These are phyloP conservation scores for Drosophila elegans DNA, from an alignment of 1,140 invertebrate genomes.

Conservation along the genomic window DNA sequence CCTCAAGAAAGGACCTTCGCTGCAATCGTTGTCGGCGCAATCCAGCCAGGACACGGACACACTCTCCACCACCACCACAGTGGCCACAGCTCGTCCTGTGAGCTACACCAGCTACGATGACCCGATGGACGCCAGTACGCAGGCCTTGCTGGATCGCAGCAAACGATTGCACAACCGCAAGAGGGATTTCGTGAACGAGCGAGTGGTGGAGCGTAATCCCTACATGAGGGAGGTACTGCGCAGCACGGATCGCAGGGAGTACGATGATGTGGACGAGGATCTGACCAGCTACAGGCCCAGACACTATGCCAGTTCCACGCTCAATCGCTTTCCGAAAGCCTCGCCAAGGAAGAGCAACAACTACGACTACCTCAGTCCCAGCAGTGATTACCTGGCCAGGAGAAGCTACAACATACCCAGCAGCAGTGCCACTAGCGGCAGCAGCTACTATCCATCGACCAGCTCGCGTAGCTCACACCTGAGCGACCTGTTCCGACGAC, in stretches of 20 bases:
- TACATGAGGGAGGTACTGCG: conserved; percentile 77
- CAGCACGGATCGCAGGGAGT: conserved; percentile 52
- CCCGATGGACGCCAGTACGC: conserved; percentile 65
- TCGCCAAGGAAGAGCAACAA: conserved; percentile 36
- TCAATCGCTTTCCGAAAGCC: conserved; percentile 69
- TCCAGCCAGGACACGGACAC: conserved; percentile 69
- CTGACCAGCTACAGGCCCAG: conserved; percentile 60
- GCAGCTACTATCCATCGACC: conserved; percentile 41
- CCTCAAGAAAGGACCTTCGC: conserved; percentile 52
- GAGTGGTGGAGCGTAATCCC: conserved; percentile 79
- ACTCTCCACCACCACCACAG: conserved; percentile 59
- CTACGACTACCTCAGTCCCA: conserved; percentile 65
- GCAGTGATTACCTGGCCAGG: conserved; percentile 48
- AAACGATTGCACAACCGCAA: conserved; percentile 78
- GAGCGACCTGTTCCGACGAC: conserved; percentile 71
- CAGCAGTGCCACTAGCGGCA: conserved; percentile 24
- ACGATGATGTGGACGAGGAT: conserved; percentile 56
- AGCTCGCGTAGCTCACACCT: conserved; percentile 58
- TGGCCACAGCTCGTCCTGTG: conserved; percentile 51
- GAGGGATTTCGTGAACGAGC: conserved; percentile 81
- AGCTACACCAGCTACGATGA: conserved; percentile 51
- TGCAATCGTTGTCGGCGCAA: conserved; percentile 65
- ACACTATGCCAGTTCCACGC: conserved; percentile 44
- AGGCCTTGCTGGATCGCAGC: conserved; percentile 74
- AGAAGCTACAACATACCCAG: conserved; percentile 39